Conservation (phyloP, 1,140 invertebrate genomes). For the Saxidomus purpurata region DNA sequence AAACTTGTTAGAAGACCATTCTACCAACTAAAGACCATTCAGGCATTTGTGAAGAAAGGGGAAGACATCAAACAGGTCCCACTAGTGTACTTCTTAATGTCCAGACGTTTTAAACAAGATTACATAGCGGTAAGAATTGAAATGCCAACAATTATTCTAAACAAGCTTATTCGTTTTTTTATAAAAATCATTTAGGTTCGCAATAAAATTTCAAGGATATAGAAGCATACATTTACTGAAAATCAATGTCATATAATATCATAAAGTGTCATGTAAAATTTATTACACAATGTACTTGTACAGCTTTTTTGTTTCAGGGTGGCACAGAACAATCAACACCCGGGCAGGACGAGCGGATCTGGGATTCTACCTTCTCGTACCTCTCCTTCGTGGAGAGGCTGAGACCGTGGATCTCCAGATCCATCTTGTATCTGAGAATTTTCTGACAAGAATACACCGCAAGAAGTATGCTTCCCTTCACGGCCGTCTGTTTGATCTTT, state of each 20-base stretch:
- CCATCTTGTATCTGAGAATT: constrained; percentile 5
- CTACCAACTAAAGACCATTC: not conserved
- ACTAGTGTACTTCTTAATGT: not conserved
- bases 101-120: not conserved
- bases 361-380: not conserved
- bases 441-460: not conserved
- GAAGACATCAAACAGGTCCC: not conserved
- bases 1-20: not conserved
- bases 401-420: constrained; percentile 7
- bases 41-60: not conserved
- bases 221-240: too few relatives aligned
- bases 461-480: not conserved
- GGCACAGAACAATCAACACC: constrained; percentile 41
- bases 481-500: not conserved
- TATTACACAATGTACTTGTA: too few relatives aligned
- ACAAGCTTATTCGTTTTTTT: not conserved
- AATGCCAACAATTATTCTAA: too few relatives aligned
- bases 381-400: not conserved
- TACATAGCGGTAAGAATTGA: not conserved
- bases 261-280: too few relatives aligned
- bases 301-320: too few relatives aligned
- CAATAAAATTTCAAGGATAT: too few relatives aligned
- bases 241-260: too few relatives aligned
- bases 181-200: too few relatives aligned
- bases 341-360: not conserved